These are phyloP conservation scores for Yponomeuta sedellus DNA, from an alignment of 2,888 invertebrate genomes.

Conservation along the genomic window DNA sequence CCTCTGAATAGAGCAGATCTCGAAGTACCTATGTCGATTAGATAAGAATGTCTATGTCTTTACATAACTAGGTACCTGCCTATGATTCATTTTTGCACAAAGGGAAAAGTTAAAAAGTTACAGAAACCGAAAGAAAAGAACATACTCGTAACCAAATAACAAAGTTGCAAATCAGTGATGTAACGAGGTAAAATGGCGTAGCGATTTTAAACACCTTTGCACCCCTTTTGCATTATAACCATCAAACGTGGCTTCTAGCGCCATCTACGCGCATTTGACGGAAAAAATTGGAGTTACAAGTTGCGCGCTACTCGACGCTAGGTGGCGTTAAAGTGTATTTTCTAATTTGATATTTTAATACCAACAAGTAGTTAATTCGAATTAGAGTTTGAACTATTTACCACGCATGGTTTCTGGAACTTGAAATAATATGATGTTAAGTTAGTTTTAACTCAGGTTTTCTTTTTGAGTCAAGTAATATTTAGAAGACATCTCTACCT, in stretches of 20 bases:
- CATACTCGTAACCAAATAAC: not conserved
- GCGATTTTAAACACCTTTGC: not conserved
- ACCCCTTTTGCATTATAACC: too few relatives aligned
- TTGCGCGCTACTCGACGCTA: constrained; percentile 49
- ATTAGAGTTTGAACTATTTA: not conserved
- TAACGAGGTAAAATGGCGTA: not conserved
- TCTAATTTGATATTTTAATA: not conserved
- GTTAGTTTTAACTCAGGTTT: too few relatives aligned
- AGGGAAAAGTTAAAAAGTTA: not conserved
- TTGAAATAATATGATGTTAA: too few relatives aligned
- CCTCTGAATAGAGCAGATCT: too few relatives aligned
- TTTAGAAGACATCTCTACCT: too few relatives aligned
- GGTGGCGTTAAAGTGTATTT: constrained; percentile 39
- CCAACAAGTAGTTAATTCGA: not conserved
- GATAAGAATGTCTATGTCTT: too few relatives aligned
- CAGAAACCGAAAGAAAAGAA: not conserved
- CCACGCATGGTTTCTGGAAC: not conserved
- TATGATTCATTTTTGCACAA: too few relatives aligned
- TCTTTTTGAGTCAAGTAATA: too few relatives aligned
- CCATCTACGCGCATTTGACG: constrained; percentile 32
- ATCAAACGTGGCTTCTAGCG: constrained; percentile 30
- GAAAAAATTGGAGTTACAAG: constrained; percentile 11
- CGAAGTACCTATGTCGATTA: too few relatives aligned
- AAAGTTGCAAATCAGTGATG: not conserved
- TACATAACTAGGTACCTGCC: too few relatives aligned